Conservation (phyloP, 2,113 vertebrate genomes). For the Stegostoma tigrinum region DNA sequence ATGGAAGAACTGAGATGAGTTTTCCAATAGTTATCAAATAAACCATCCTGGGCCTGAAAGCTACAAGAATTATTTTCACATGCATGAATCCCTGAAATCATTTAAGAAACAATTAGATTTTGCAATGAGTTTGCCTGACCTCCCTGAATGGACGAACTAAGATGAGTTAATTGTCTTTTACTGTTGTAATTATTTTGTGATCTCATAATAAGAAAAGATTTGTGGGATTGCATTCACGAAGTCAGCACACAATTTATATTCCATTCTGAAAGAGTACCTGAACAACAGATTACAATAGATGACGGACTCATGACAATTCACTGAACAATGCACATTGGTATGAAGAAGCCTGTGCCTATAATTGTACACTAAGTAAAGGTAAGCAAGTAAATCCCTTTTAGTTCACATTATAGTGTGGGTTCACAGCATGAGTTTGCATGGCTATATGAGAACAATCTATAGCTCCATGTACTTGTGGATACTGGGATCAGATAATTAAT, state of each 20-base stretch:
- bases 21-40: constrained; percentile 21
- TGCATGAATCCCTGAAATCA: neutral
- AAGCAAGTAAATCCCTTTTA: neutral
- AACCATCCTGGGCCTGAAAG: neutral
- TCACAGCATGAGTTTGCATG: neutral
- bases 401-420: neutral
- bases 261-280: neutral
- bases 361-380: neutral
- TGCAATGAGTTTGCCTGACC: neutral
- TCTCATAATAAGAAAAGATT: neutral
- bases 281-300: too few relatives aligned
- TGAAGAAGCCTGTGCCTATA: neutral
- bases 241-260: neutral
- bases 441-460: neutral
- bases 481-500: constrained; percentile 2
- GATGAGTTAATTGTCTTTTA: neutral
- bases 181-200: neutral
- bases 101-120: constrained; percentile 33
- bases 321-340: neutral
- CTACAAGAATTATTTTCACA: constrained; percentile 16
- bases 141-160: neutral
- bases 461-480: neutral
- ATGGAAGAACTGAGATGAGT: constrained; percentile 2
- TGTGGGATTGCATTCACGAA: neutral
- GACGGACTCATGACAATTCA: neutral